Conservation (phyloP, 2,797 vertebrate species). For the Catostomus latipinnis region DNA sequence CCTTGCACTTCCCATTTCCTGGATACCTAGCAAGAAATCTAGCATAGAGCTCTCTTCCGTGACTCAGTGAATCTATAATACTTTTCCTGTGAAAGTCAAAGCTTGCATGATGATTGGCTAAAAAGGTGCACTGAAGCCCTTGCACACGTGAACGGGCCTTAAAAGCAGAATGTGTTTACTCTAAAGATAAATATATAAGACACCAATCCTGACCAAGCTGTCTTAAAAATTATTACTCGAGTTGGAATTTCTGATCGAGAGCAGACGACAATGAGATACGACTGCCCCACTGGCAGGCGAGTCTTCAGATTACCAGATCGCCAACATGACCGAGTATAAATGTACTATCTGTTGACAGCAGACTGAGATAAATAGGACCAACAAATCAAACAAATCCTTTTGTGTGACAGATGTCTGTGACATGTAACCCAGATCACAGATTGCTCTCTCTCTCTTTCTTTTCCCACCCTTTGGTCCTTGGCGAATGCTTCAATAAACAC, state of each 20-base stretch:
- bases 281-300: slow-evolving; percentile 65
- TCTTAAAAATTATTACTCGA: slow-evolving; percentile 1
- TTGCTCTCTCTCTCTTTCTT: slow-evolving; percentile 50
- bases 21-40: no score
- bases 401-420: slow-evolving; percentile 77
- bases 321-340: slow-evolving; percentile 74
- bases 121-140: background rate
- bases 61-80: no score
- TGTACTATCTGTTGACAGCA: slow-evolving; percentile 71
- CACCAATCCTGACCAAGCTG: background rate
- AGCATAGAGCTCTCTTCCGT: no score
- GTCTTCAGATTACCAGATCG: slow-evolving; percentile 58
- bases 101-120: background rate
- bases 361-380: slow-evolving; percentile 70
- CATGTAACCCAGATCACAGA: slow-evolving; percentile 69
- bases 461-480: background rate
- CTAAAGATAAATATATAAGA: background rate
- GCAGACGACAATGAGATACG: slow-evolving; percentile 68
- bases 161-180: background rate
- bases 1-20: no score
- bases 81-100: no score
- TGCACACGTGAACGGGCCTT: background rate
- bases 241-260: slow-evolving; percentile 47
- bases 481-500: no score
- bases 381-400: slow-evolving; percentile 75